Percentiles rank a stretch among this genome's conserved stretches.
Evolutionary conservation across 2,113 vertebrate genomes (phyloP).

Genomic region (Saguinus imperator): DNA sequence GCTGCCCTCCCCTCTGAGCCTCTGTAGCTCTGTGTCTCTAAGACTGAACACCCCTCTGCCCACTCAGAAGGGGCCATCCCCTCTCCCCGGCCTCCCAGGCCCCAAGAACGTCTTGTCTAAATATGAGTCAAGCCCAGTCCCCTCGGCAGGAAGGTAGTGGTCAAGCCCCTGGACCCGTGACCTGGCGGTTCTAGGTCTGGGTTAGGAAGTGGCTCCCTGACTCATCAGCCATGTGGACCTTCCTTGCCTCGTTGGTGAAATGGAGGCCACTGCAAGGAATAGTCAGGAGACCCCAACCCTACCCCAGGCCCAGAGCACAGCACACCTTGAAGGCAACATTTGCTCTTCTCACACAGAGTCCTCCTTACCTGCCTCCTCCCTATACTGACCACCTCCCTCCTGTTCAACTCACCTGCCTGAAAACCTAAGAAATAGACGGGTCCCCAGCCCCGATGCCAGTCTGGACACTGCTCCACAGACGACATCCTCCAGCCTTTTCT

Average conservation of each 20-base stretch:
- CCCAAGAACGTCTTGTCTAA: background rate
- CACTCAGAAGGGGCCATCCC: background rate
- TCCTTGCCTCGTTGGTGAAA: background rate
- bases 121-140: background rate
- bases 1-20: background rate
- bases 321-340: no score
- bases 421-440: background rate
- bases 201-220: background rate
- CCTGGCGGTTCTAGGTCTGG: background rate
- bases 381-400: background rate
- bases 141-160: accelerated
- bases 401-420: background rate
- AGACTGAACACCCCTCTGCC: background rate
- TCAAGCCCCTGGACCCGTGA: background rate
- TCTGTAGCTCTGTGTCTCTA: background rate
- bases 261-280: background rate
- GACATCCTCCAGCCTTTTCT: background rate
- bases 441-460: background rate
- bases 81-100: background rate
- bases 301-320: background rate
- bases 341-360: background rate
- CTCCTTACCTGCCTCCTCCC: accelerated
- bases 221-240: background rate
- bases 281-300: accelerated
- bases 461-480: background rate